Conservation (phyloP, 1,140 invertebrate species). For the Nebria ingens region DNA sequence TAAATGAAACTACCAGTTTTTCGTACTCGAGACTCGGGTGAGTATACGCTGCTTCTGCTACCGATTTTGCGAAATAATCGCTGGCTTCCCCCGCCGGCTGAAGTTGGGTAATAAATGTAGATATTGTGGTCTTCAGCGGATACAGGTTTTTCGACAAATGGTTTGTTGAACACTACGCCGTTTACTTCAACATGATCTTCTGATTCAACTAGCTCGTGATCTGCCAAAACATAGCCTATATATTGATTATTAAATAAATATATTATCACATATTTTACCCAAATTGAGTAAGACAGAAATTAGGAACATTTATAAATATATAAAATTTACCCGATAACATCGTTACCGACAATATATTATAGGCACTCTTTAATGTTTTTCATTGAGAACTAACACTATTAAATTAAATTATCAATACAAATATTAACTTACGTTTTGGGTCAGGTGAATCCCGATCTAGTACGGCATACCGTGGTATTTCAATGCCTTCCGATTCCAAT, state of each 20-base stretch:
- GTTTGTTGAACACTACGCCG: slow-evolving; percentile 94
- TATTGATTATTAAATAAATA: background rate
- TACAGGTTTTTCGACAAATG: slow-evolving; percentile 97
- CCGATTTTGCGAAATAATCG: slow-evolving; percentile 96
- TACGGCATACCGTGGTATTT: slow-evolving; percentile 95
- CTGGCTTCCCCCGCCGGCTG: slow-evolving; percentile 95
- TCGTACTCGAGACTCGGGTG: slow-evolving; percentile 87
- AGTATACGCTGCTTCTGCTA: slow-evolving; percentile 96
- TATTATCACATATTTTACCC: background rate
- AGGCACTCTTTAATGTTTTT: no score
- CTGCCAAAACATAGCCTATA: slow-evolving; percentile 36
- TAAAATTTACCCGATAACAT: no score
- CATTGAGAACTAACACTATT: no score
- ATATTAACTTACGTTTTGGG: slow-evolving; percentile 63
- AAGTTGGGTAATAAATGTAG: slow-evolving; percentile 99
- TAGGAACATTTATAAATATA: background rate
- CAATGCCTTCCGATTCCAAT: slow-evolving; percentile 87
- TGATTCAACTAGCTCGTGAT: slow-evolving; percentile 88
- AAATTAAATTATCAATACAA: background rate
- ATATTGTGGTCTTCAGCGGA: slow-evolving; percentile 99
- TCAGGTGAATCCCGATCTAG: slow-evolving; percentile 87
- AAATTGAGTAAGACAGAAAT: no score
- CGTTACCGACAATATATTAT: no score
- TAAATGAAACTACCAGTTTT: slow-evolving; percentile 98
- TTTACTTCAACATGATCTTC: slow-evolving; percentile 99